Base-by-base conservation (phyloP, 2,797 vertebrate genomes). In the Schizopygopsis pylzovi region DNA sequence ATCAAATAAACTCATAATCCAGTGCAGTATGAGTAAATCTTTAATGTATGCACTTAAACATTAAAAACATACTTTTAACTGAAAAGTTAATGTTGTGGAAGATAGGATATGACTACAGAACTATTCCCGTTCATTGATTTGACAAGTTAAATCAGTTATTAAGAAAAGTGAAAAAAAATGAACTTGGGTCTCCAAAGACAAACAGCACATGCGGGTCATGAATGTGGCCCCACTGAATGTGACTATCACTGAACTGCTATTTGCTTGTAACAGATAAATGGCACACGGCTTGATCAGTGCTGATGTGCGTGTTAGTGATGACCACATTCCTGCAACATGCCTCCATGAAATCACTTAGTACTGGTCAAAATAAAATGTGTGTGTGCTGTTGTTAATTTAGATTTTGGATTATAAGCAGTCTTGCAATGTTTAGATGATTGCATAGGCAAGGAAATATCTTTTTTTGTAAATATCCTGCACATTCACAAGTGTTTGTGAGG, bases 221-320 rank as follows among this genome's bases (percentile, higher is more conserved):
- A 25, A 2, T 65, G 41, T 61, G 81, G 9, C 13, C 70, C 70
- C 7, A 5, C 10, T 79, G 67, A 79, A 54, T 67, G 59, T 85
- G 43, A 72, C 68, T n/a, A n/a, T n/a, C n/a, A n/a, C n/a, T n/a
- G 52, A 54, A 39, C 43, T n/a, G 77, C 33, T 49, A 39, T 80
- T 85, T 37, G 67, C 49, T 39, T 12, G 8, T 72, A 71, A 25
- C n/a, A 22, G 72, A 77, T 68, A 67, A 77, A 68, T 77, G 73
- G 20, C 70, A 52, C 18, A 76, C 43, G 3, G 33, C 11, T 4
- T 43, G 37, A n/a, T 61, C 28, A 9, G 68, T 71, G 68, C 39
- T 85, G 84, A 85, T 80, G 54, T 80, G n/a, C 7, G 63, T 20
- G 10, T 65, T 73, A 61, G 39, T 85, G 67, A 80, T 63, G 68